These are phyloP conservation scores for Myotis yumanensis DNA, from an alignment of 2,113 vertebrate genomes.

Conservation along the genomic window DNA sequence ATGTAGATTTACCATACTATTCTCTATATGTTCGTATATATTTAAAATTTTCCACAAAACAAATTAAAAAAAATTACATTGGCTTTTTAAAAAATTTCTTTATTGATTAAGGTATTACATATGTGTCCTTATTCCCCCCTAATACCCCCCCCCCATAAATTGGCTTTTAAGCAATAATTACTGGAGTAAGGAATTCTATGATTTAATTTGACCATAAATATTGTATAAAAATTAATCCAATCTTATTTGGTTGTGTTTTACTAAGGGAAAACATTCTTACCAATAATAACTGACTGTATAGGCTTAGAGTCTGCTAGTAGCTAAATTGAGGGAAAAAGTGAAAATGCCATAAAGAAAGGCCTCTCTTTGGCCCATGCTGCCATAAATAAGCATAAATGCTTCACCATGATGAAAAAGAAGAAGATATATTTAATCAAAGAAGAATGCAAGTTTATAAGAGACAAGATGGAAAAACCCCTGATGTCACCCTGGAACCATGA, in stretches of 20 bases:
- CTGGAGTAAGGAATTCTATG: neutral
- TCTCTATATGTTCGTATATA: neutral
- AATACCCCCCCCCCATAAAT: neutral
- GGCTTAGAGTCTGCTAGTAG: neutral
- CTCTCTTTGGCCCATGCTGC: neutral
- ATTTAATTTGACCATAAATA: constrained; percentile 26
- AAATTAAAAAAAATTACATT: constrained; percentile 49
- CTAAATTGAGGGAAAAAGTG: constrained; percentile 19
- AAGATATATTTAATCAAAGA: neutral
- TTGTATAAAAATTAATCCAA: constrained; percentile 3
- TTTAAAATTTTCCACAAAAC: constrained; percentile 23
- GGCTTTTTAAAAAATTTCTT: neutral
- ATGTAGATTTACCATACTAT: neutral
- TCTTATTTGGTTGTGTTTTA: neutral
- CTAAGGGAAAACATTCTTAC: neutral
- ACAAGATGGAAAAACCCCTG: neutral
- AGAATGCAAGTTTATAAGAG: neutral
- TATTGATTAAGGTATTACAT: too few species aligned
- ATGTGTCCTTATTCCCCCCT: too few species aligned
- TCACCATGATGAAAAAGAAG: neutral
- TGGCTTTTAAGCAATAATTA: constrained; percentile 34
- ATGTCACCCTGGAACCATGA: neutral
- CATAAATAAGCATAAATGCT: neutral
- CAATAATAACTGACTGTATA: neutral
- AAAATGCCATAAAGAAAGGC: constrained; percentile 15